Conservation (phyloP, 2,888 invertebrate species). For the Caenorhabditis drosophilae region DNA sequence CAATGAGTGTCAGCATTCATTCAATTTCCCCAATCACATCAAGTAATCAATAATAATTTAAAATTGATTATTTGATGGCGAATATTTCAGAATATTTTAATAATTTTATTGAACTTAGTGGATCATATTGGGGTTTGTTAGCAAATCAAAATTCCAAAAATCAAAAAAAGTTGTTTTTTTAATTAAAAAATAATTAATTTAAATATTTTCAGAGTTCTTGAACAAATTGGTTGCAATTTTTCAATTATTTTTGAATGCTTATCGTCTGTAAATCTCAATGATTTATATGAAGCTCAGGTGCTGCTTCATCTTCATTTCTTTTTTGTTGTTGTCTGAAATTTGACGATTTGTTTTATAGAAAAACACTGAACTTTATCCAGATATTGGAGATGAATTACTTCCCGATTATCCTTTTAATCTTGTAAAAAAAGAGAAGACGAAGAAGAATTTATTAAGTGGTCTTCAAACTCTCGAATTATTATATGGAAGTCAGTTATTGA, state of each 20-base stretch:
- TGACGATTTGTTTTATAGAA: too few species aligned
- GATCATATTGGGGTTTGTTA: conserved; percentile 2
- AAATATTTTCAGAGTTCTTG: not conserved
- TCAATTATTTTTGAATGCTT: not conserved
- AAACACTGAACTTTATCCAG: too few species aligned
- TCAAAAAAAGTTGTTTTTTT: not conserved
- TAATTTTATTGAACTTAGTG: conserved; percentile 29
- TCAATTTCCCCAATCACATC: conserved; percentile 27
- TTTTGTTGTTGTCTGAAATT: too few species aligned
- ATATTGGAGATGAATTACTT: conserved; percentile 25
- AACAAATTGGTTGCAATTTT: not conserved
- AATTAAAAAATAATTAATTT: not conserved
- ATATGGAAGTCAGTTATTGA: conserved; percentile 31
- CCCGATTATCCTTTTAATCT: conserved; percentile 12
- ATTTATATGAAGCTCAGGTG: conserved; percentile 7
- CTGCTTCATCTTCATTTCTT: too few species aligned
- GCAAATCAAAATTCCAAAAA: not conserved
- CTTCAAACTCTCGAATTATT: conserved; percentile 22
- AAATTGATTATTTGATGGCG: too few species aligned
- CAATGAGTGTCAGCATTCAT: conserved; percentile 24
- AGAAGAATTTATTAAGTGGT: too few species aligned
- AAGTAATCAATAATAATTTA: too few species aligned
- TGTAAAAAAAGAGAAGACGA: conserved; percentile 5
- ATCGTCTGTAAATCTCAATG: not conserved
- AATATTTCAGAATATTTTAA: conserved; percentile 15